Percentiles rank a stretch among this genome's conserved stretches.
phyloP scores from a whole-genome alignment of 2,113 vertebrate genomes.

The Fukomys damarensis region DNA sequence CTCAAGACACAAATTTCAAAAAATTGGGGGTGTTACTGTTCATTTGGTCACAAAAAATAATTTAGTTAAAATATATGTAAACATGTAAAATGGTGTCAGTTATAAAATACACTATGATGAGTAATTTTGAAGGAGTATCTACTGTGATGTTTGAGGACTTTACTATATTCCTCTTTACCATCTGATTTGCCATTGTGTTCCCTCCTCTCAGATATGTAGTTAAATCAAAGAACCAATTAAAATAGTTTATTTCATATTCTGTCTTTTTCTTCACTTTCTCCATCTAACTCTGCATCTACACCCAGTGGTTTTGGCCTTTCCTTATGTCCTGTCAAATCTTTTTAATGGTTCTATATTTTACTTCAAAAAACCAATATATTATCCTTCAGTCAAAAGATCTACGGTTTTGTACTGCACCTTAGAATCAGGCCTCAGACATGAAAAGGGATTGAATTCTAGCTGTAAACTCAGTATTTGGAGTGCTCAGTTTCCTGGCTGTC shows the following conservation, averaged over 20 bases:
- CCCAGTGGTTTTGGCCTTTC: not conserved
- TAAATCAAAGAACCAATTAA: not conserved
- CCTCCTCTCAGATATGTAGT: not conserved
- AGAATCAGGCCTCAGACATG: not conserved
- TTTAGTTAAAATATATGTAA: not conserved
- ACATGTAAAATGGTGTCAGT: not conserved
- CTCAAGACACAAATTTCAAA: not conserved
- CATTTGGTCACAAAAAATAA: not conserved
- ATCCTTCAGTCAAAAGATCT: not conserved
- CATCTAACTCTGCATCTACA: not conserved
- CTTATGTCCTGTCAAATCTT: not conserved
- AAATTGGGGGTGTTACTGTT: not conserved
- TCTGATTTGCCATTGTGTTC: not conserved
- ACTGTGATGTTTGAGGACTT: not conserved
- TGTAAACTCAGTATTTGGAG: not conserved
- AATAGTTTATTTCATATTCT: not conserved
- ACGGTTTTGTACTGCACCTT: not conserved
- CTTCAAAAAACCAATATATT: not conserved
- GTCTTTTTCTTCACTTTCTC: constrained; percentile 6
- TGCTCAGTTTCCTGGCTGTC: not conserved
- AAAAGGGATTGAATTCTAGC: not conserved
- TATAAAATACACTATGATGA: not conserved
- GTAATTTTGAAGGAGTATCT: not conserved
- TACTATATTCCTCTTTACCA: not conserved
- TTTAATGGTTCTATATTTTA: not conserved